These are phyloP conservation scores for Cistogaster globosa DNA, from an alignment of 2,888 invertebrate species.

Conservation along the genomic window DNA sequence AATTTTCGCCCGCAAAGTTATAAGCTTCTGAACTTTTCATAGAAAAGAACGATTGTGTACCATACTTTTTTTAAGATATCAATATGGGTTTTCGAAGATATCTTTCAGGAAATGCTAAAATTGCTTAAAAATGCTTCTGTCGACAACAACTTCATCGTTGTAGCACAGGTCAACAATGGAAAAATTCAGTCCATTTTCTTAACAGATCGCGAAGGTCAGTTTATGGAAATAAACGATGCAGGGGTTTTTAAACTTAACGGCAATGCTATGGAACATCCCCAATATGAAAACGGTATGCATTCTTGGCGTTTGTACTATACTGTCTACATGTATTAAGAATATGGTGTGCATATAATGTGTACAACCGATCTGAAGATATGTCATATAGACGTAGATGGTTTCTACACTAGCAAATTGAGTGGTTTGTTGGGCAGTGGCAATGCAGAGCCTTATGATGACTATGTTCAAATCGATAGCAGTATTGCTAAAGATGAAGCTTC, in stretches of 20 bases:
- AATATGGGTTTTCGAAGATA: too few relatives aligned
- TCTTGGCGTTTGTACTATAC: conserved; percentile 86
- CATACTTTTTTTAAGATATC: too few relatives aligned
- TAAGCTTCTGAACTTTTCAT: too few relatives aligned
- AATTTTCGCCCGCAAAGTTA: too few relatives aligned
- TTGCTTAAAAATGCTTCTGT: too few relatives aligned
- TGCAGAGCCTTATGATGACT: conserved; percentile 94
- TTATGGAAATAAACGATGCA: conserved; percentile 87
- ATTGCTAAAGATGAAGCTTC: conserved; percentile 85
- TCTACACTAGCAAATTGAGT: conserved; percentile 92
- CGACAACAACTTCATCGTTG: conserved; percentile 93
- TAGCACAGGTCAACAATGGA: conserved; percentile 88
- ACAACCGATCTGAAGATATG: conserved; percentile 87
- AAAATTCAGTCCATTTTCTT: conserved; percentile 87
- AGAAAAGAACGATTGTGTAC: too few relatives aligned
- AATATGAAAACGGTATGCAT: conserved; percentile 84
- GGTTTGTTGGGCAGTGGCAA: conserved; percentile 95
- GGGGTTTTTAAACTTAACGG: conserved; percentile 87
- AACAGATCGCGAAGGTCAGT: conserved; percentile 86
- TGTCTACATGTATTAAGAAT: conserved; percentile 85
- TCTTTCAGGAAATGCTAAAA: too few relatives aligned
- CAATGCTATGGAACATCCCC: conserved; percentile 88
- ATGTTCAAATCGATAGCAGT: conserved; percentile 89
- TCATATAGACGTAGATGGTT: conserved; percentile 89
- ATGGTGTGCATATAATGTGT: conserved; percentile 87